phyloP scores from a whole-genome alignment of 2,113 vertebrate species.

The Planiliza haematocheilus region DNA sequence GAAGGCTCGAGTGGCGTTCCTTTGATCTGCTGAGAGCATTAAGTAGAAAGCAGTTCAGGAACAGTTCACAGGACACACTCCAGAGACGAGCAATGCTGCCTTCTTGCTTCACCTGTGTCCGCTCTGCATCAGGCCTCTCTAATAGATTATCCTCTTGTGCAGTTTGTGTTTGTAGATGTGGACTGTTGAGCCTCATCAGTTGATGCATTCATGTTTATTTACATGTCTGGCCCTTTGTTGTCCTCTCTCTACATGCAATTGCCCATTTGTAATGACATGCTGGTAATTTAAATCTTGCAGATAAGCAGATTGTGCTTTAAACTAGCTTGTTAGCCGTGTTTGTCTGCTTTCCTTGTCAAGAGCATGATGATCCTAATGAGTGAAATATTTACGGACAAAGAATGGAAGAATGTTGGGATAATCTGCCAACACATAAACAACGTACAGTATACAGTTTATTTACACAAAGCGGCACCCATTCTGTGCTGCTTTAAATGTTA shows the following conservation, averaged over 20 bases:
- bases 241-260: conserved; percentile 39
- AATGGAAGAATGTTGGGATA: conserved; percentile 14
- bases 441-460: neutral
- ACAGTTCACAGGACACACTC: conserved; percentile 77
- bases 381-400: conserved; percentile 11
- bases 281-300: conserved; percentile 36
- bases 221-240: conserved; percentile 50
- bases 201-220: conserved; percentile 62
- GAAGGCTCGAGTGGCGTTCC: conserved; percentile 32
- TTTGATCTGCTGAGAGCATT: conserved; percentile 63
- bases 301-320: conserved; percentile 37
- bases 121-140: conserved; percentile 40
- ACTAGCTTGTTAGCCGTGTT: conserved; percentile 30
- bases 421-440: conserved; percentile 3
- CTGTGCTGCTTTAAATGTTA: conserved; percentile 11
- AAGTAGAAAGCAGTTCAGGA: conserved; percentile 69
- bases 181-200: conserved; percentile 54
- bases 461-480: neutral
- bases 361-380: conserved; percentile 7
- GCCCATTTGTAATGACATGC: conserved; percentile 48
- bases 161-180: conserved; percentile 61
- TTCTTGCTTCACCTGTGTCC: conserved; percentile 69
- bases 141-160: conserved; percentile 48
- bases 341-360: conserved; percentile 41
- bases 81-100: conserved; percentile 59